These are phyloP conservation scores for Clavelina lepadiformis DNA, from an alignment of 23 tunicate genomes.

Conservation along the genomic window DNA sequence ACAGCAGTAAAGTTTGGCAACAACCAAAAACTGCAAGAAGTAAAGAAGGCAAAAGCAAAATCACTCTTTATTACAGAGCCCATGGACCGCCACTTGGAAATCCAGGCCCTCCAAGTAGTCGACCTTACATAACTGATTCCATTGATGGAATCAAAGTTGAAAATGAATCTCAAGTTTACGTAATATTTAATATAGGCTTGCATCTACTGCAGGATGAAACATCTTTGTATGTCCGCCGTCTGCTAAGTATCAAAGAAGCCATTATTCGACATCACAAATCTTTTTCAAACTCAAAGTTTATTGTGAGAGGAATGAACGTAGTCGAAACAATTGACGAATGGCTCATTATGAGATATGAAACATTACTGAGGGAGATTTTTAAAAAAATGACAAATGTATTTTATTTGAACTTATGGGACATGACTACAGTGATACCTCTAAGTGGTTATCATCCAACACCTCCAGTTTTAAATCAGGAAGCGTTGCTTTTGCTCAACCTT, in stretches of 20 bases:
- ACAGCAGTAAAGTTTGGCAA: conserved; percentile 15
- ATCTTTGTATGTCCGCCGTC: conserved; percentile 8
- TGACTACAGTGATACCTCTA: conserved; percentile 1
- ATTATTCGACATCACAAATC: conserved; percentile 6
- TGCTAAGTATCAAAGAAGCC: conserved; percentile 11
- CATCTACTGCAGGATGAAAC: conserved; percentile 40
- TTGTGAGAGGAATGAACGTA: conserved; percentile 9
- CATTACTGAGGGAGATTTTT: conserved; percentile 1
- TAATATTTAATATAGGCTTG: conserved; percentile 39
- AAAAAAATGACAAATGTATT: conserved; percentile 4
- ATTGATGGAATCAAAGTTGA: neutral
- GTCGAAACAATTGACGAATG: conserved; percentile 1
- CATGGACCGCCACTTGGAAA: conserved; percentile 59
- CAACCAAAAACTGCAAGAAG: conserved; percentile 2
- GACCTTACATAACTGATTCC: conserved; percentile 48
- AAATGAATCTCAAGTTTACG: conserved; percentile 9
- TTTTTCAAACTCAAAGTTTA: conserved; percentile 5
- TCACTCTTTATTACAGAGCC: conserved; percentile 26
- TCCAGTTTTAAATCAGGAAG: conserved; percentile 3
- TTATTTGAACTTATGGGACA: conserved; percentile 16
- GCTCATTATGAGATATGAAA: conserved; percentile 2
- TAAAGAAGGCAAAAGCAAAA: neutral
- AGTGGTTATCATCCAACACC: conserved; percentile 6
- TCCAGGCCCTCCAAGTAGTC: conserved; percentile 32
- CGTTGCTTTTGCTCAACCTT: conserved; percentile 3